A percentile compares a stretch with the other conserved stretches of the same genome.
phyloP scores from a whole-genome alignment of 2,113 vertebrate genomes.

The Nymphicus hollandicus region DNA sequence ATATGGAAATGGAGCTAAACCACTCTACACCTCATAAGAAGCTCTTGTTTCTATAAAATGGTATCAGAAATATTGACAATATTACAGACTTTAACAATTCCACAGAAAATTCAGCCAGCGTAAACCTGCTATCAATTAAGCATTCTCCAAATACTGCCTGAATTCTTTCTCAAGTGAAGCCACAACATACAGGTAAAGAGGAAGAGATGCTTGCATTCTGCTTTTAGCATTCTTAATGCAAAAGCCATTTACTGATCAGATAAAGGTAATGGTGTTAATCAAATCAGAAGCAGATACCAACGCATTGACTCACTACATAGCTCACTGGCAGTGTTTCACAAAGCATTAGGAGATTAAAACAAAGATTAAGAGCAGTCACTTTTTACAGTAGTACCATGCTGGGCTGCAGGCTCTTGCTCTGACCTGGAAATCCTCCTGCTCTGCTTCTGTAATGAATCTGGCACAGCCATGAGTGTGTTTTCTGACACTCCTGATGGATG shows the following conservation, averaged over 20 bases:
- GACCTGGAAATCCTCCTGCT: not conserved
- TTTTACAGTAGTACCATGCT: fast-evolving
- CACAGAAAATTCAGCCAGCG: not conserved
- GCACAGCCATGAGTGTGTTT: fast-evolving
- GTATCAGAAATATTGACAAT: not conserved
- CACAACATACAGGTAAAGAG: fast-evolving
- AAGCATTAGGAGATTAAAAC: not conserved
- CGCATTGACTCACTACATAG: fast-evolving
- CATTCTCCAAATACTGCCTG: not conserved
- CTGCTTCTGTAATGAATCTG: not conserved
- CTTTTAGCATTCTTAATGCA: not conserved
- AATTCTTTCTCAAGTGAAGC: not conserved
- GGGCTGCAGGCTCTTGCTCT: not conserved
- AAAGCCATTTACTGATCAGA: not conserved
- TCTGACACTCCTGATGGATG: fast-evolving
- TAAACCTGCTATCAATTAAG: not conserved
- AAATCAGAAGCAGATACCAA: not conserved
- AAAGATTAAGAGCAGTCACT: not conserved
- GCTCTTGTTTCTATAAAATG: not conserved
- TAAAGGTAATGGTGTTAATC: not conserved
- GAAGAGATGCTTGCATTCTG: not conserved
- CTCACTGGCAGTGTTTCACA: fast-evolving
- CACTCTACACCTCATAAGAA: fast-evolving
- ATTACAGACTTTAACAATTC: not conserved
- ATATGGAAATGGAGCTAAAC: not conserved